phyloP scores from a whole-genome alignment of 2,888 invertebrate species.

The Vanessa cardui region DNA sequence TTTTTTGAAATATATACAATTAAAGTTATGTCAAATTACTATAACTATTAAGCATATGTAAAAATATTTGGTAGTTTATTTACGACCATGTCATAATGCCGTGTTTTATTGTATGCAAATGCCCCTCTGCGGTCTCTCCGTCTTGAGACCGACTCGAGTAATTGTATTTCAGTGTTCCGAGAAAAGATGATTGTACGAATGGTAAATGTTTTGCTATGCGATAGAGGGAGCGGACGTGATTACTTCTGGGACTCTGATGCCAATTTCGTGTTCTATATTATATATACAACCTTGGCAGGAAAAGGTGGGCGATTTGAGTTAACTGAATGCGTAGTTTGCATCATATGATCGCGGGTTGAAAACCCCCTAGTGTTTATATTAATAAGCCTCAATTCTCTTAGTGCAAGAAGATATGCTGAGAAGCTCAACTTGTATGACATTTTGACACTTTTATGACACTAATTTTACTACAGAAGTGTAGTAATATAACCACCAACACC shows the following conservation, averaged over 20 bases:
- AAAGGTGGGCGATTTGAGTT: too few relatives aligned
- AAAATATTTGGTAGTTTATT: not conserved
- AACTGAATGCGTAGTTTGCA: too few relatives aligned
- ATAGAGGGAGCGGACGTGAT: not conserved
- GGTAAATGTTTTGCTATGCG: not conserved
- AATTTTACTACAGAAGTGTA: too few relatives aligned
- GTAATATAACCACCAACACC: too few relatives aligned
- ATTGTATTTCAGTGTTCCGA: not conserved
- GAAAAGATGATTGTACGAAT: not conserved
- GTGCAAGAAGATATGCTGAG: too few relatives aligned
- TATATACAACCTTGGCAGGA: too few relatives aligned
- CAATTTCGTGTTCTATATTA: not conserved
- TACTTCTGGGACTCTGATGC: not conserved
- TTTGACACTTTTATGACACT: too few relatives aligned
- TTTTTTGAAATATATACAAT: not conserved
- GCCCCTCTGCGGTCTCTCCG: not conserved
- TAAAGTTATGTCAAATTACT: not conserved
- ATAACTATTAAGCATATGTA: not conserved
- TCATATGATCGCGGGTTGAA: too few relatives aligned
- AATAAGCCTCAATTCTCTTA: too few relatives aligned
- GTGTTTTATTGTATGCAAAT: constrained; percentile 8
- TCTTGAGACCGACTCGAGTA: constrained; percentile 6
- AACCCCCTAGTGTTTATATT: too few relatives aligned
- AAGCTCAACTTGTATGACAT: too few relatives aligned
- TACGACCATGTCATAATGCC: not conserved